phyloP scores from a whole-genome alignment of 2,113 vertebrate species.

The Notiomystis cincta region DNA sequence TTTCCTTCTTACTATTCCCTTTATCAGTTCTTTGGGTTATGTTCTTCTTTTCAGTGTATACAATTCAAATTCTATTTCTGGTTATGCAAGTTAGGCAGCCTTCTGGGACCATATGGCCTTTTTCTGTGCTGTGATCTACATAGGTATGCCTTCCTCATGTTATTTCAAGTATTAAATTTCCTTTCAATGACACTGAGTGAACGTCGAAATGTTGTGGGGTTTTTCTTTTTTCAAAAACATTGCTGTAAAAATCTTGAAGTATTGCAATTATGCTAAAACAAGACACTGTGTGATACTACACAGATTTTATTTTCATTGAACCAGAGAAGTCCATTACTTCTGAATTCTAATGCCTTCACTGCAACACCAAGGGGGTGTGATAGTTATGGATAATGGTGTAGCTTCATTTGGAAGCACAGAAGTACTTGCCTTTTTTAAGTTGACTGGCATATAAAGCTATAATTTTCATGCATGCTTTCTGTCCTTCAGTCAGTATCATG shows the following conservation, averaged over 20 bases:
- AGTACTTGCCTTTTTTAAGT: neutral
- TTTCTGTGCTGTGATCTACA: neutral
- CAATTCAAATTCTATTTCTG: neutral
- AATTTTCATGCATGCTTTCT: neutral
- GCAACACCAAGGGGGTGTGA: neutral
- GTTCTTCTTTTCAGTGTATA: neutral
- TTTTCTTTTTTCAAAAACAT: neutral
- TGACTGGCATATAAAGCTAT: neutral
- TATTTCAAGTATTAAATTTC: neutral
- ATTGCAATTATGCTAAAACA: neutral
- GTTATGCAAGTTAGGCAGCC: neutral
- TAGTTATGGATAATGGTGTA: neutral
- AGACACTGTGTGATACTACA: neutral
- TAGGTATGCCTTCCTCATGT: neutral
- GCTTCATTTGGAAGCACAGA: neutral
- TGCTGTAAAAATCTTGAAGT: neutral
- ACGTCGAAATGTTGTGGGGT: neutral
- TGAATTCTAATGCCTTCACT: neutral
- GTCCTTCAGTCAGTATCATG: neutral
- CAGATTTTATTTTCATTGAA: neutral
- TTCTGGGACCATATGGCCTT: neutral
- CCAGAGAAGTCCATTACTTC: neutral
- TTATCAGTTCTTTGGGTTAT: neutral
- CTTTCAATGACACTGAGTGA: neutral
- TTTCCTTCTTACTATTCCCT: neutral